Conservation (phyloP, 2,888 invertebrate genomes). For the Apotomis capreana region DNA sequence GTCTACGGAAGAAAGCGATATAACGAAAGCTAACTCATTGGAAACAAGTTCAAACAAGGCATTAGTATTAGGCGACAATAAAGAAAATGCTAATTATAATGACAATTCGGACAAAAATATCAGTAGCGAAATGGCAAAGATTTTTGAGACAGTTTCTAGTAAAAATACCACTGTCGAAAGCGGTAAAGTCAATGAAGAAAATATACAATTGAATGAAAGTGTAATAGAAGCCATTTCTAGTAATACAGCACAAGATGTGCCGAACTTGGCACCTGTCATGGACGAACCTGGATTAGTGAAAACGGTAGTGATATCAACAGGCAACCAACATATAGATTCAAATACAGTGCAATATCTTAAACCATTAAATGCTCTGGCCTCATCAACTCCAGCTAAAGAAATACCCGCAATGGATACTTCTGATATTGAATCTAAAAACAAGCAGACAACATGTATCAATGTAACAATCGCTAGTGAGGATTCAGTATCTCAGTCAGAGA, state of each 20-base stretch:
- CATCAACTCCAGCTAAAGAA: constrained; percentile 69
- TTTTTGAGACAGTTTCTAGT: constrained; percentile 20
- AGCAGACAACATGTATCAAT: constrained; percentile 30
- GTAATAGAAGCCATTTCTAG: constrained; percentile 4
- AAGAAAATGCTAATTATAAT: constrained; percentile 15
- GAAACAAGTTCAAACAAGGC: constrained; percentile 7
- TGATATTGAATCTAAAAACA: constrained; percentile 13
- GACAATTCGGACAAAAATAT: constrained; percentile 8
- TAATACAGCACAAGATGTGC: constrained; percentile 12
- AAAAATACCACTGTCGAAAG: background rate
- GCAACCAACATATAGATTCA: constrained; percentile 53
- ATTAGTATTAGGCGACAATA: constrained; percentile 4
- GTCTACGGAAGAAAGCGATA: background rate
- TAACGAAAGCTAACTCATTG: background rate
- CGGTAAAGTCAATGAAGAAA: constrained; percentile 17
- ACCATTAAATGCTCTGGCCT: constrained; percentile 63
- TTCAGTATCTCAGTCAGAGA: constrained; percentile 48
- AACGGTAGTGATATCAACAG: constrained; percentile 67
- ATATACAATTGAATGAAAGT: background rate
- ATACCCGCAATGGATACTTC: constrained; percentile 20
- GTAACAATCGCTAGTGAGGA: constrained; percentile 44
- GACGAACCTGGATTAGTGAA: constrained; percentile 55
- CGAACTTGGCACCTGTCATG: constrained; percentile 32
- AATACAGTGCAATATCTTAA: constrained; percentile 9
- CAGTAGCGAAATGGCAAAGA: constrained; percentile 18